phyloP scores from a whole-genome alignment of 2,888 invertebrate genomes.

The Hofmannophila pseudospretella region DNA sequence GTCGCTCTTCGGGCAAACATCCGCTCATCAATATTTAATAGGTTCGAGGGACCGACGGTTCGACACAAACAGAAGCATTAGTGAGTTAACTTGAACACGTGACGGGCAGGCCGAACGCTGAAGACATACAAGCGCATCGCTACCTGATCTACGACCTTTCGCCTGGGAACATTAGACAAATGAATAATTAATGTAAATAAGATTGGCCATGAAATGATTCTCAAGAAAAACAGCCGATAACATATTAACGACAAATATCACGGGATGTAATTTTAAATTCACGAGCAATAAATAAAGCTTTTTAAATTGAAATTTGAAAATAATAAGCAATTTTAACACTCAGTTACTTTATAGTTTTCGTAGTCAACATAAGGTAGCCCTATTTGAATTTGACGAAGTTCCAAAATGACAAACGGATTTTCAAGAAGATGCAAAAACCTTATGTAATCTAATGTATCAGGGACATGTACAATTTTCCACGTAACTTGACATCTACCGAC shows the following conservation, averaged over 20 bases:
- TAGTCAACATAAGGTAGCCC: no score
- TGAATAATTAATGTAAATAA: constrained; percentile 6
- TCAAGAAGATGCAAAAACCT: no score
- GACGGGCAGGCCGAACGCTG: constrained; percentile 18
- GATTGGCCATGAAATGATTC: constrained; percentile 6
- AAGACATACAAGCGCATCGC: constrained; percentile 29
- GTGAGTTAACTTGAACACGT: constrained; percentile 15
- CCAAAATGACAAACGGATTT: no score
- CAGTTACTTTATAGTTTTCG: no score
- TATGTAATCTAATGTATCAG: no score
- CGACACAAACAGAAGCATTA: constrained; percentile 11
- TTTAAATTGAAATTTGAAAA: no score
- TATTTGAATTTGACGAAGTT: no score
- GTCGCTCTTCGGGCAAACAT: constrained; percentile 11
- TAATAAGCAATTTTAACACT: background rate
- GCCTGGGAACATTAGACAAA: constrained; percentile 16
- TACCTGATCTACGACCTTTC: constrained; percentile 30
- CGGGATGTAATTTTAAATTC: background rate
- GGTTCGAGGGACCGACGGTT: constrained; percentile 5
- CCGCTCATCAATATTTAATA: constrained; percentile 17
- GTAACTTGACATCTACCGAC: constrained; percentile 5
- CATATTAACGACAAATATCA: background rate
- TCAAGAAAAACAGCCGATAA: background rate
- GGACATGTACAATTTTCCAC: constrained; percentile 5
- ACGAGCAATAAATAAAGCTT: no score